phyloP scores from a whole-genome alignment of 2,888 invertebrate species.

The Margaritifera margaritifera region DNA sequence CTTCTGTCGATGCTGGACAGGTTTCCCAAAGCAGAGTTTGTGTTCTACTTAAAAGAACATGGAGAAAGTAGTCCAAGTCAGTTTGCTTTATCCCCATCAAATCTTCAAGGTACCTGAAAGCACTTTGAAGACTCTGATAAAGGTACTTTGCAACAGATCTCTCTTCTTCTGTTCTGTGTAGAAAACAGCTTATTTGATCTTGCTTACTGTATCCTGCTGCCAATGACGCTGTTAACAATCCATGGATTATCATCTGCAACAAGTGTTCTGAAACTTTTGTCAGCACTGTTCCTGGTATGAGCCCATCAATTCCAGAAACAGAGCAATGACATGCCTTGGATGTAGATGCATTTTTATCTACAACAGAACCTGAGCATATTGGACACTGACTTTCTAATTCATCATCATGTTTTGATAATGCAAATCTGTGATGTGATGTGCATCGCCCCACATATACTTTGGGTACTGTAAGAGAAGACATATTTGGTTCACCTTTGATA shows the following conservation, averaged over 20 bases:
- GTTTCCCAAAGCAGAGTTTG: conserved; percentile 7
- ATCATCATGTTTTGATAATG: too few species aligned
- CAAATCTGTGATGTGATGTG: too few species aligned
- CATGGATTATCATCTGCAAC: background rate
- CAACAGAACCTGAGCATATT: too few species aligned
- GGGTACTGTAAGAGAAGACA: too few species aligned
- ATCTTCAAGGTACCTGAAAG: background rate
- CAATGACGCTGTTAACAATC: background rate
- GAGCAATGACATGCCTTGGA: too few species aligned
- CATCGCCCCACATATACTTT: too few species aligned
- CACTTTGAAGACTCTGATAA: background rate
- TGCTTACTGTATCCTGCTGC: background rate
- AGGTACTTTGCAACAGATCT: too few species aligned
- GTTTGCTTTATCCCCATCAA: conserved; percentile 8
- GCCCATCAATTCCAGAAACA: too few species aligned
- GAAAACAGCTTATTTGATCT: background rate
- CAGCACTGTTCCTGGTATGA: conserved; percentile 1
- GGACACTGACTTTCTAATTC: too few species aligned
- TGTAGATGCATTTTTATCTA: too few species aligned
- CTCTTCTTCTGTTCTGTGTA: background rate
- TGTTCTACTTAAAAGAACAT: conserved; percentile 2
- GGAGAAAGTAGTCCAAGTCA: conserved; percentile 9
- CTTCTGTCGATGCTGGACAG: background rate
- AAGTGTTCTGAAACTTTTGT: background rate
- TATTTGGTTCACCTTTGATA: too few species aligned